These are phyloP conservation scores for Ylistrum balloti DNA, from an alignment of 1,140 invertebrate genomes.

Conservation along the genomic window DNA sequence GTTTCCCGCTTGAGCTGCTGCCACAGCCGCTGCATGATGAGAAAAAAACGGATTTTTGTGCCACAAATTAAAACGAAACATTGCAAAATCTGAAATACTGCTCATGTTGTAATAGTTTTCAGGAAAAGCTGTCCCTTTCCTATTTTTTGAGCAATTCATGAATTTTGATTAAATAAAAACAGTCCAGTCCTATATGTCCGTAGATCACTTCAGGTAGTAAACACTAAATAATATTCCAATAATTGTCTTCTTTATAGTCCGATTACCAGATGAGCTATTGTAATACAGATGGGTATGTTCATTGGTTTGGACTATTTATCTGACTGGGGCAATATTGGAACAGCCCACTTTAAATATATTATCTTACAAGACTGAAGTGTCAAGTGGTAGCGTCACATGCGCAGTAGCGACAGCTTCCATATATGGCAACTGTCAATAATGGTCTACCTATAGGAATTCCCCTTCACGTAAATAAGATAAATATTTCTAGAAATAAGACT, in stretches of 20 bases:
- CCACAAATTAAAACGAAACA: constrained; percentile 82
- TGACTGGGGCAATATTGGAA: constrained; percentile 48
- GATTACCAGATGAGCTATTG: constrained; percentile 23
- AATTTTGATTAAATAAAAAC: not conserved
- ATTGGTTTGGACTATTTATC: constrained; percentile 52
- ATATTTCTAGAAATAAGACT: not conserved
- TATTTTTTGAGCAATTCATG: constrained; percentile 35
- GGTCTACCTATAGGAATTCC: constrained; percentile 25
- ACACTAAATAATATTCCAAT: not conserved
- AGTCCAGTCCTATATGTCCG: not conserved
- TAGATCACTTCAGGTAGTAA: not conserved
- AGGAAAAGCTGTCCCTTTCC: not conserved
- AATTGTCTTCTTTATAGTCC: not conserved
- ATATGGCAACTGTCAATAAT: constrained; percentile 64
- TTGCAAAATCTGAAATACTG: constrained; percentile 70
- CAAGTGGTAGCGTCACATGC: constrained; percentile 55
- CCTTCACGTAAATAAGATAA: constrained; percentile 35
- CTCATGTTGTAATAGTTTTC: constrained; percentile 46
- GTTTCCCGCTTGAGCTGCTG: constrained; percentile 68
- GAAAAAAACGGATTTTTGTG: constrained; percentile 78
- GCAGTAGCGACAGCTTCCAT: constrained; percentile 53
- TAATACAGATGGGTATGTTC: constrained; percentile 34
- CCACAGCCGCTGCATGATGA: constrained; percentile 68
- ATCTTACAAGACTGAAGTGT: constrained; percentile 48
- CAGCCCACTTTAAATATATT: constrained; percentile 61